Evolutionary conservation across 1,140 invertebrate species (phyloP).

Genomic region (Acromyrmex echinatior): DNA sequence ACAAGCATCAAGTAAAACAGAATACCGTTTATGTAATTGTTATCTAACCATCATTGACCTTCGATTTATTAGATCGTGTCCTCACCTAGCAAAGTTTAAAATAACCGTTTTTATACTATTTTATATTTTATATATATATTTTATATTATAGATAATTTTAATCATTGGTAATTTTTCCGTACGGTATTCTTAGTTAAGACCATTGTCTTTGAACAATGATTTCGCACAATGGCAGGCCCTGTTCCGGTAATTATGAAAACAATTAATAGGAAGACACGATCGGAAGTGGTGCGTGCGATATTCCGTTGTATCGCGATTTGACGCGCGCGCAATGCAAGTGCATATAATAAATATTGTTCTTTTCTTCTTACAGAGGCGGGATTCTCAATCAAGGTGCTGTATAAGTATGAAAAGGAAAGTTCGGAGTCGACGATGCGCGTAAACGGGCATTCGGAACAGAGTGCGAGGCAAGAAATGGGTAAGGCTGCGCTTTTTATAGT

Average conservation of each 20-base stretch:
- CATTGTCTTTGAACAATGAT: slow-evolving; percentile 42
- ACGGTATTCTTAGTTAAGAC: not conserved
- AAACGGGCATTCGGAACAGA: slow-evolving; percentile 82
- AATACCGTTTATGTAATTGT: not conserved
- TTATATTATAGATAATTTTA: slow-evolving; percentile 28
- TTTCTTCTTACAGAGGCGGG: slow-evolving; percentile 44
- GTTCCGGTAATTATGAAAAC: slow-evolving; percentile 37
- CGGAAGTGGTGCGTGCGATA: slow-evolving; percentile 34
- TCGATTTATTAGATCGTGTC: not conserved
- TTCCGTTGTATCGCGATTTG: not conserved
- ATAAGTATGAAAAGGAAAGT: slow-evolving; percentile 82
- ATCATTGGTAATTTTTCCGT: not conserved
- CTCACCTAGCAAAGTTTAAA: not conserved
- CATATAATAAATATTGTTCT: not conserved
- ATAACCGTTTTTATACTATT: not conserved
- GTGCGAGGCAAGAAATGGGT: slow-evolving; percentile 84
- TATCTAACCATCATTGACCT: slow-evolving; percentile 5
- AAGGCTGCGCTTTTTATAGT: slow-evolving; percentile 66
- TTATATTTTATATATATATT: too few relatives aligned
- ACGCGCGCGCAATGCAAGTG: not conserved
- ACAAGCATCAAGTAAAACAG: not conserved
- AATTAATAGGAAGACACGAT: slow-evolving; percentile 52
- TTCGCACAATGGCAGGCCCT: slow-evolving; percentile 15
- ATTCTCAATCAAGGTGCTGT: slow-evolving; percentile 42
- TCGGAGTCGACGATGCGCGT: slow-evolving; percentile 83